A percentile compares a stretch with the other conserved stretches of the same genome.
Conservation (phyloP, 23 tunicate genomes). For the Ciona savignyi region DNA sequence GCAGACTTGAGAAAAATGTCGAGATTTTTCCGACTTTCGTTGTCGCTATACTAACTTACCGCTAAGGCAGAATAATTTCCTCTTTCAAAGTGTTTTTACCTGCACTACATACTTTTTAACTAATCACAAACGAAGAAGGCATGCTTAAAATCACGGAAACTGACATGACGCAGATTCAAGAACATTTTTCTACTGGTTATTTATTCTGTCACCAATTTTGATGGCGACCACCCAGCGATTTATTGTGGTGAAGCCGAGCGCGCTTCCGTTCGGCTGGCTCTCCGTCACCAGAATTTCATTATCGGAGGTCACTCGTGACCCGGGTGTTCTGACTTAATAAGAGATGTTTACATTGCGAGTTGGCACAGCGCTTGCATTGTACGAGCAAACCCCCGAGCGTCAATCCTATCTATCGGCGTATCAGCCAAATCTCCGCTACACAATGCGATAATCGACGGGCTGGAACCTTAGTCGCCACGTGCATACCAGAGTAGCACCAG, state of each 20-base stretch:
- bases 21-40: too few species aligned
- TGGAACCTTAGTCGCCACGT: too few species aligned
- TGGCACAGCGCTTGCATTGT: background rate
- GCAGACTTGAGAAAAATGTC: too few species aligned
- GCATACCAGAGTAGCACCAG: too few species aligned
- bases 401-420: too few species aligned
- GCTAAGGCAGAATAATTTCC: too few species aligned
- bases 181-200: background rate
- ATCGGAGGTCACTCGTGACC: background rate
- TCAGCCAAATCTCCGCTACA: too few species aligned
- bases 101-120: too few species aligned
- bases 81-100: too few species aligned
- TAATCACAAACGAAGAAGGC: background rate
- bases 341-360: background rate
- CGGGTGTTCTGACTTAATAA: background rate
- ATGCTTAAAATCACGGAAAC: background rate
- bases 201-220: background rate
- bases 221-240: background rate
- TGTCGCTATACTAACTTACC: too few species aligned
- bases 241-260: background rate
- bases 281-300: background rate
- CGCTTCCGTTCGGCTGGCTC: background rate
- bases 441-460: too few species aligned
- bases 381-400: background rate
- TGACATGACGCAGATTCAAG: background rate